Evolutionary conservation across 2,888 invertebrate species (phyloP).

Genomic region (Coleophora deauratella): DNA sequence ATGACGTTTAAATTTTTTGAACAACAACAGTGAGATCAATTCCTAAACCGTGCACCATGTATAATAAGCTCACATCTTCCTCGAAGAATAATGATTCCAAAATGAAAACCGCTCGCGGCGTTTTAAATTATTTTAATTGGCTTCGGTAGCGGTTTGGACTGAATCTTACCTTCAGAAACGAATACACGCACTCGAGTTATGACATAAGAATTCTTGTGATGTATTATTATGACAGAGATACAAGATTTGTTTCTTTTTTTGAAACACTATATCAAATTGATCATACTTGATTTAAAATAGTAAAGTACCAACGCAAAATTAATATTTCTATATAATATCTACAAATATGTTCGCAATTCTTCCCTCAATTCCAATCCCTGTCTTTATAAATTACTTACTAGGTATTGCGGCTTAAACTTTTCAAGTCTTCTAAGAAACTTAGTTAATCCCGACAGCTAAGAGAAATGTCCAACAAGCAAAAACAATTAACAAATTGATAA

Average conservation of each 20-base stretch:
- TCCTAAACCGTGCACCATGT: constrained; percentile 66
- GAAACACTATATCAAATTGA: too few relatives aligned
- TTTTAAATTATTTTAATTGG: constrained; percentile 75
- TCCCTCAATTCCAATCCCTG: too few relatives aligned
- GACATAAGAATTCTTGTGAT: constrained; percentile 19
- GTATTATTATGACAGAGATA: neutral
- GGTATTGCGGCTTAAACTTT: too few relatives aligned
- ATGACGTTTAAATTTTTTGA: constrained; percentile 27
- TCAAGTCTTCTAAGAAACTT: constrained; percentile 41
- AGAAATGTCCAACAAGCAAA: constrained; percentile 68
- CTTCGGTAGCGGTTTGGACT: constrained; percentile 65
- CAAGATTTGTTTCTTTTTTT: neutral
- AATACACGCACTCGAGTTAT: constrained; percentile 29
- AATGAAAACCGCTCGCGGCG: constrained; percentile 67
- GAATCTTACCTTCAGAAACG: constrained; percentile 27
- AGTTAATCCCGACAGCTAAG: constrained; percentile 46
- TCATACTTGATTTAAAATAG: too few relatives aligned
- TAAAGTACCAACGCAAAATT: too few relatives aligned
- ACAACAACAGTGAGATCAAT: constrained; percentile 50
- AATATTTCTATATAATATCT: too few relatives aligned
- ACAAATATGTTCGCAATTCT: too few relatives aligned
- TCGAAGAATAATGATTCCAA: constrained; percentile 68
- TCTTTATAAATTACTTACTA: too few relatives aligned
- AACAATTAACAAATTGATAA: constrained; percentile 75
- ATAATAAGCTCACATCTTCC: constrained; percentile 64